Evolutionary conservation across 2,113 vertebrate species (phyloP).

Genomic region (Choloepus hoffmanni): DNA sequence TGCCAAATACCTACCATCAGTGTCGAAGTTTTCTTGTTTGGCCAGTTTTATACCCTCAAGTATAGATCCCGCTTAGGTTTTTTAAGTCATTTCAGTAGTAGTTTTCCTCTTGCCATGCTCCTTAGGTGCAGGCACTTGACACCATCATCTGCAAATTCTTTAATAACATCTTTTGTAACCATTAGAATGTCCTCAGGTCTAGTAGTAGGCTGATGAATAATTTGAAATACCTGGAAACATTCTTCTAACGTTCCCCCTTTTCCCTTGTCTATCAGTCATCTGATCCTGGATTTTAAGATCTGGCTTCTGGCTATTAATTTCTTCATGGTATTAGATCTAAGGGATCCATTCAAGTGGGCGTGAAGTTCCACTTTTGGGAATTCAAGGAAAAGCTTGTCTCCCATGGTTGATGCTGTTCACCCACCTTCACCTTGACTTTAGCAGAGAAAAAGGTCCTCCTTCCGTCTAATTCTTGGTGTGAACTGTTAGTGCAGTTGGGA

Average conservation of each 20-base stretch:
- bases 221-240: constrained; percentile 95
- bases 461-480: constrained; percentile 8
- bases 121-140: too few relatives aligned
- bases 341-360: constrained; percentile 96
- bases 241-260: constrained; percentile 94
- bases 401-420: constrained; percentile 12
- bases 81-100: too few relatives aligned
- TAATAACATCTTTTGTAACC: constrained; percentile 82
- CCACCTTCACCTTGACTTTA: constrained; percentile 54
- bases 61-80: too few relatives aligned
- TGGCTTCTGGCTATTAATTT: constrained; percentile 92
- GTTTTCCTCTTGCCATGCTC: too few relatives aligned
- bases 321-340: constrained; percentile 94
- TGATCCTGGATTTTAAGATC: constrained; percentile 90
- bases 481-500: background rate
- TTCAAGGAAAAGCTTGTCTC: constrained; percentile 70
- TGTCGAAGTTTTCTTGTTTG: too few relatives aligned
- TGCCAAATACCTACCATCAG: constrained; percentile 90
- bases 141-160: too few relatives aligned
- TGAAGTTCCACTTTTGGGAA: constrained; percentile 94
- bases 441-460: constrained; percentile 44
- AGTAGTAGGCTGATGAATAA: constrained; percentile 96
- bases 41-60: too few relatives aligned
- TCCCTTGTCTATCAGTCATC: constrained; percentile 95
- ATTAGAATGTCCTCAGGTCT: constrained; percentile 94